Evolutionary conservation across 2,888 invertebrate genomes (phyloP).

Genomic region (Tiliacea aurago): DNA sequence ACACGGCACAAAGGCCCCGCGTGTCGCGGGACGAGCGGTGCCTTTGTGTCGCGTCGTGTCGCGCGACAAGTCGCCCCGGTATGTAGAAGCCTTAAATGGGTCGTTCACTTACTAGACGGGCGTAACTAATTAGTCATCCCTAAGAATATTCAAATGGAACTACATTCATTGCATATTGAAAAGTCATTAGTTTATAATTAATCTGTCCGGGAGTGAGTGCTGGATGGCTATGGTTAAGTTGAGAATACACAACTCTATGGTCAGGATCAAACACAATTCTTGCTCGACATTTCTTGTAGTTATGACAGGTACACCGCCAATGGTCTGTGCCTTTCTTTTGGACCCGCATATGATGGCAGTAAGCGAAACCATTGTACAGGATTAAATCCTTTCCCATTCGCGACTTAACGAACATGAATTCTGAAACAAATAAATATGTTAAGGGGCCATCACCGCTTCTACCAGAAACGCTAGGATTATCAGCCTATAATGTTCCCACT

Average conservation of each 20-base stretch:
- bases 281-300: slow-evolving; percentile 28
- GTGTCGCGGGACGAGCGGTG: too few relatives aligned
- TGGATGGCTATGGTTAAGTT: slow-evolving; percentile 28
- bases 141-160: background rate
- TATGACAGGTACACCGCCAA: slow-evolving; percentile 39
- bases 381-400: slow-evolving; percentile 31
- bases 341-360: slow-evolving; percentile 13
- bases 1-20: too few relatives aligned
- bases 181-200: slow-evolving; percentile 4
- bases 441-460: too few relatives aligned
- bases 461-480: too few relatives aligned
- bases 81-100: too few relatives aligned
- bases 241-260: slow-evolving; percentile 5
- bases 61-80: too few relatives aligned
- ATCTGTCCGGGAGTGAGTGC: slow-evolving; percentile 1
- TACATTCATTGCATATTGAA: slow-evolving; percentile 16
- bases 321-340: slow-evolving; percentile 8
- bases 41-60: too few relatives aligned
- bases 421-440: slow-evolving; percentile 26
- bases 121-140: background rate
- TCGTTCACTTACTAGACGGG: background rate
- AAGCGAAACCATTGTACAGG: slow-evolving; percentile 31
- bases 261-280: slow-evolving; percentile 25
- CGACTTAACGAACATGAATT: slow-evolving; percentile 16
- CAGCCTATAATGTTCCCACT: too few relatives aligned